Conservation (phyloP, 2,888 invertebrate genomes). For the Ptychoptera contaminata region DNA sequence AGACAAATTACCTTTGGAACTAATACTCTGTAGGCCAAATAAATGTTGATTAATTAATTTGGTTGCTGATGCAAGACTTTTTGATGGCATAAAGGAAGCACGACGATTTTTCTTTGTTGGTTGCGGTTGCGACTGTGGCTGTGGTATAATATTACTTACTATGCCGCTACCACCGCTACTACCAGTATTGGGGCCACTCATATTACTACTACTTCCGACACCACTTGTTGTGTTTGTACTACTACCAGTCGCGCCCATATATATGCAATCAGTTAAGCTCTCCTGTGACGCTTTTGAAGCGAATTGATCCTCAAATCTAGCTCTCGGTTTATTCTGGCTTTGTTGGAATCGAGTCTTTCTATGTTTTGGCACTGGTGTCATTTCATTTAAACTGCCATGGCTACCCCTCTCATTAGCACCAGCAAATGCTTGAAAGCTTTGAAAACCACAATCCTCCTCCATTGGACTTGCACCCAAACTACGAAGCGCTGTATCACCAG, state of each 20-base stretch:
- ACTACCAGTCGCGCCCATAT: background rate
- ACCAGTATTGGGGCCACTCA: background rate
- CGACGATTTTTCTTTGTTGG: slow-evolving; percentile 22
- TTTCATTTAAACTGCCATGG: slow-evolving; percentile 43
- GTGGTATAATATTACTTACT: background rate
- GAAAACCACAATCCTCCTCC: slow-evolving; percentile 36
- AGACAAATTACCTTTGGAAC: slow-evolving; percentile 22
- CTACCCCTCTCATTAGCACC: slow-evolving; percentile 31
- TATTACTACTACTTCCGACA: background rate
- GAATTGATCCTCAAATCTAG: slow-evolving; percentile 32
- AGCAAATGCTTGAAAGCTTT: slow-evolving; percentile 29
- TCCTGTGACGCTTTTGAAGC: slow-evolving; percentile 36
- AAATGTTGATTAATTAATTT: slow-evolving; percentile 59
- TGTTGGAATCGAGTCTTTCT: slow-evolving; percentile 77
- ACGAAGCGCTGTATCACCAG: slow-evolving; percentile 57
- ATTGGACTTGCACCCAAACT: slow-evolving; percentile 44
- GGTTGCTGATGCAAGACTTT: slow-evolving; percentile 52
- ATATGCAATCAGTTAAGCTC: slow-evolving; percentile 28
- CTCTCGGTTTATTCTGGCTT: slow-evolving; percentile 29
- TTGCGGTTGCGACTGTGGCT: too few relatives aligned
- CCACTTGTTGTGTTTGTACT: background rate
- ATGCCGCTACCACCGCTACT: background rate
- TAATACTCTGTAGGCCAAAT: slow-evolving; percentile 42
- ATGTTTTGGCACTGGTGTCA: slow-evolving; percentile 55
- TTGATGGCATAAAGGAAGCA: slow-evolving; percentile 43